These are phyloP conservation scores for Nephotettix cincticeps DNA, from an alignment of 1,140 invertebrate genomes.

Conservation along the genomic window DNA sequence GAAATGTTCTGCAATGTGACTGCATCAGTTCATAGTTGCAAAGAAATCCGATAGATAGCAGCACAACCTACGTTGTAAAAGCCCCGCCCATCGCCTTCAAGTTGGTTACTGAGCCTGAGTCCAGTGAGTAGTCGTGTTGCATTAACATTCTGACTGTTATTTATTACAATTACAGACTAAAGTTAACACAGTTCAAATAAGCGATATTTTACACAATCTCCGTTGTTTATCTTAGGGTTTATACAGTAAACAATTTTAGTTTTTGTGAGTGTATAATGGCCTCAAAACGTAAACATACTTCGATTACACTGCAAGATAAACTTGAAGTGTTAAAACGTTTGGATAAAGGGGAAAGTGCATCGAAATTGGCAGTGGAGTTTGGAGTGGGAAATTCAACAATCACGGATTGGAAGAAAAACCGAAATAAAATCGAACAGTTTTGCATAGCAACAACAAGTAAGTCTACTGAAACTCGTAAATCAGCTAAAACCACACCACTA, in stretches of 20 bases:
- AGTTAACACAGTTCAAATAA: background rate
- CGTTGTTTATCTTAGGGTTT: background rate
- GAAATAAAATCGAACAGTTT: constrained; percentile 1
- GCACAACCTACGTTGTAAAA: no score
- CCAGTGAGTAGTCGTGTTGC: background rate
- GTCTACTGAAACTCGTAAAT: background rate
- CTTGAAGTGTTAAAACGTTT: background rate
- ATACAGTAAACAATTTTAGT: background rate
- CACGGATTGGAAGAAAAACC: background rate
- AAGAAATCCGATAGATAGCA: background rate
- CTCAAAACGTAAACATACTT: background rate
- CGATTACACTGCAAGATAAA: background rate
- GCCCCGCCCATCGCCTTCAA: background rate
- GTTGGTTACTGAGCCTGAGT: background rate
- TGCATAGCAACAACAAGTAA: background rate
- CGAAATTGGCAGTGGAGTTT: background rate
- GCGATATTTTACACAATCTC: background rate
- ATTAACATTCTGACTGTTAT: no score
- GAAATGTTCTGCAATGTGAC: background rate
- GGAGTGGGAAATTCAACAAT: background rate
- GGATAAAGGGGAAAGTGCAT: background rate
- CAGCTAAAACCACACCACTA: background rate
- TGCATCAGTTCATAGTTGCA: background rate
- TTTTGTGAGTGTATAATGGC: background rate
- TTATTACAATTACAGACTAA: background rate